Conservation (phyloP, 2,888 invertebrate species). For the Arge pagana region DNA sequence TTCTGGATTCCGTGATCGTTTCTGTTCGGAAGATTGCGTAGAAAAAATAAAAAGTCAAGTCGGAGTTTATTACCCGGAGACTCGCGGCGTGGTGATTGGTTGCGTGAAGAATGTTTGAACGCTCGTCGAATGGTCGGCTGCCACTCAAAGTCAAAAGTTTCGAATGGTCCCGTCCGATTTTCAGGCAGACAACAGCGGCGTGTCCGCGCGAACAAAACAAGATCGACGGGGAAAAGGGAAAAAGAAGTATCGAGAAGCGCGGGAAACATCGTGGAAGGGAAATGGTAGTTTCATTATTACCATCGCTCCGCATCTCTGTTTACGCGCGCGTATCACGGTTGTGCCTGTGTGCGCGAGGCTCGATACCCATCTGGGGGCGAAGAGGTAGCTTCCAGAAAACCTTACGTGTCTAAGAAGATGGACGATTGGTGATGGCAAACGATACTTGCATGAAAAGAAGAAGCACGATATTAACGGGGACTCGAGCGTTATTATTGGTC, state of each 20-base stretch:
- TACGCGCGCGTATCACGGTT: too few species aligned
- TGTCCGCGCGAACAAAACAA: not conserved
- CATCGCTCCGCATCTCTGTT: too few species aligned
- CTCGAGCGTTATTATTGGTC: slow-evolving; percentile 12
- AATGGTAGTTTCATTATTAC: slow-evolving; percentile 18
- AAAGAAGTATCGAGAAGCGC: not conserved
- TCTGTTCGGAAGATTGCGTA: too few species aligned
- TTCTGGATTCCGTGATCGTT: too few species aligned
- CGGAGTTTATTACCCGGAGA: too few species aligned
- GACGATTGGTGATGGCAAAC: slow-evolving; percentile 17
- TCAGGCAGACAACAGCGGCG: slow-evolving; percentile 1
- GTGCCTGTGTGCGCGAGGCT: too few species aligned
- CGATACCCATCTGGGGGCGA: too few species aligned
- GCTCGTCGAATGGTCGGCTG: slow-evolving; percentile 18
- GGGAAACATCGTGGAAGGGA: slow-evolving; percentile 15
- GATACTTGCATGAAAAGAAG: slow-evolving; percentile 6
- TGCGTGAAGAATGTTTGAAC: slow-evolving; percentile 12
- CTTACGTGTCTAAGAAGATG: slow-evolving; percentile 9
- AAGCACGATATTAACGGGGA: not conserved
- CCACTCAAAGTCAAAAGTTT: slow-evolving; percentile 24
- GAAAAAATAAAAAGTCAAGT: too few species aligned
- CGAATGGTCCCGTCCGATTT: slow-evolving; percentile 8
- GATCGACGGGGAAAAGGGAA: not conserved
- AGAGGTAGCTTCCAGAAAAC: too few species aligned
- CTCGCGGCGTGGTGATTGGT: slow-evolving; percentile 15